Evolutionary conservation across 2,113 vertebrate species (phyloP).

Genomic region (Mustela nigripes): DNA sequence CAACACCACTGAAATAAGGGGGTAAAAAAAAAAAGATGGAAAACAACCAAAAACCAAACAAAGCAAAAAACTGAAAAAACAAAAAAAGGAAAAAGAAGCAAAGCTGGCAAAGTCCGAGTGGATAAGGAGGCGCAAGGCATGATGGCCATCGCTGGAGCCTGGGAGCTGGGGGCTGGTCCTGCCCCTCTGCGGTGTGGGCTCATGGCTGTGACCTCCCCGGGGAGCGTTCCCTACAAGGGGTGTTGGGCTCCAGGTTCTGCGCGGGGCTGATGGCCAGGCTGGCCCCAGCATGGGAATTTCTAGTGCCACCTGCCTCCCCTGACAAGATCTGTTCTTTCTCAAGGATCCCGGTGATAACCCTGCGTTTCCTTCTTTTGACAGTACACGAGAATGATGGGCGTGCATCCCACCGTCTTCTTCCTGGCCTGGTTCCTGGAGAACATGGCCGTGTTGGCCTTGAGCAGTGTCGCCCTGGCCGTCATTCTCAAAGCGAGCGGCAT

Average conservation of each 20-base stretch:
- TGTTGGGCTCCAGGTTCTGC: background rate
- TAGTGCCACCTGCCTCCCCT: fast-evolving
- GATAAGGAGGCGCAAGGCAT: background rate
- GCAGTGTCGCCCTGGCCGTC: constrained; percentile 80
- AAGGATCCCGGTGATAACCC: background rate
- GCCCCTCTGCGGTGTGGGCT: background rate
- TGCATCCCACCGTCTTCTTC: constrained; percentile 83
- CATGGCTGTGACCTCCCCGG: background rate
- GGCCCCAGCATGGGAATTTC: background rate
- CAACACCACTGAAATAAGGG: background rate
- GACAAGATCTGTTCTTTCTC: fast-evolving
- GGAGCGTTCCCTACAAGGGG: background rate
- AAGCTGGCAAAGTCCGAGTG: fast-evolving
- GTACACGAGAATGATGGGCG: constrained; percentile 89
- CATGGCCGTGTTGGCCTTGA: constrained; percentile 69
- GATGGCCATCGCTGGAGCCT: fast-evolving
- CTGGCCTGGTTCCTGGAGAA: constrained; percentile 90
- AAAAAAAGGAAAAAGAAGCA: background rate
- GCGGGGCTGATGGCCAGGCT: fast-evolving
- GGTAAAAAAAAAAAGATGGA: background rate
- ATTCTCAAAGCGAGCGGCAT: constrained; percentile 87
- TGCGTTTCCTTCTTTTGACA: constrained; percentile 40
- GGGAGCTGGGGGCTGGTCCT: background rate
- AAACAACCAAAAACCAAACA: background rate
- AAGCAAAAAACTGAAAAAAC: background rate